phyloP scores from a whole-genome alignment of 2,113 vertebrate genomes.

The Phalacrocorax pelagicus region DNA sequence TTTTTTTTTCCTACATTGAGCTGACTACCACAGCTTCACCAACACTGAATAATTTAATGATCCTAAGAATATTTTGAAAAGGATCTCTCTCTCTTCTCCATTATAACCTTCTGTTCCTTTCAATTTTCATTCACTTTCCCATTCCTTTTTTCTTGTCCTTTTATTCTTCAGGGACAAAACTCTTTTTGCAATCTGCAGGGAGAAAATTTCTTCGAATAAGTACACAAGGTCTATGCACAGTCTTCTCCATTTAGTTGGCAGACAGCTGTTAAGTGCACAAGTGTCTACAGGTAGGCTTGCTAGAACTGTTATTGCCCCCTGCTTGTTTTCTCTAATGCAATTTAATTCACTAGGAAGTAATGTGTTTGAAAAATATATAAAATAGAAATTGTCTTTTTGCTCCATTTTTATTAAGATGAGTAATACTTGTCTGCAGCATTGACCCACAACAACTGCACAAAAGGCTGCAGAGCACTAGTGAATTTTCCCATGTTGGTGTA shows the following conservation, averaged over 20 bases:
- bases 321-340: neutral
- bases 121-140: neutral
- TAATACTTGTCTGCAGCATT: neutral
- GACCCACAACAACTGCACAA: neutral
- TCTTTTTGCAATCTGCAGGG: neutral
- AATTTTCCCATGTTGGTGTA: neutral
- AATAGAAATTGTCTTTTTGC: neutral
- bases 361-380: neutral
- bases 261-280: neutral
- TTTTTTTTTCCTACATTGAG: neutral
- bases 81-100: neutral
- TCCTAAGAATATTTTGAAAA: neutral
- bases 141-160: neutral
- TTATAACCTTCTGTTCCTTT: neutral
- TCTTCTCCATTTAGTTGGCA: neutral
- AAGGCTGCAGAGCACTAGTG: neutral
- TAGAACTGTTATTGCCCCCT: neutral
- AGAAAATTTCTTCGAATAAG: neutral
- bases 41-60: neutral
- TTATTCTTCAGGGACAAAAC: neutral
- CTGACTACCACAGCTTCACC: neutral
- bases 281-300: neutral
- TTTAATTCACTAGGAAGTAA: neutral
- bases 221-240: neutral
- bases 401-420: neutral